Base-by-base conservation (phyloP, 2,113 vertebrate genomes). In the Tragelaphus strepsiceros region DNA sequence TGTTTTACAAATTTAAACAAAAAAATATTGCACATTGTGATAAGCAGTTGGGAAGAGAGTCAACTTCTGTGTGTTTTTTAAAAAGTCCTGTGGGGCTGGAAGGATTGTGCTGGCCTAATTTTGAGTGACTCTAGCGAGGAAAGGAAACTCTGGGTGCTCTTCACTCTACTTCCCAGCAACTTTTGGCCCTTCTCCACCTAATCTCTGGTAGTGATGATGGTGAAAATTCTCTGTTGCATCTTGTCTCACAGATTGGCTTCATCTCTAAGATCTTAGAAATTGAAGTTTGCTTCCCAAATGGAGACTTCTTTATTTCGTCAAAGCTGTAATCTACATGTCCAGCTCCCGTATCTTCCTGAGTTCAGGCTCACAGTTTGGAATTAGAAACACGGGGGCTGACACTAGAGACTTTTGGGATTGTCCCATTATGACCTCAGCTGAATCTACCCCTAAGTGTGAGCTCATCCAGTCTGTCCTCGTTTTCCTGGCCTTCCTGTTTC, bases 41-140 rank as follows among this genome's bases (percentile, higher is more conserved):
- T 93, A 80, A 96, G 51, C 87, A 87, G 71, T 26, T 61, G 78
- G 39, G 71, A 93, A 93, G 61, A 98, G 87, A 59, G 51, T 85
- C 92, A 93, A 7, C 74, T 80, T 88, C 84, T 56, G 8, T 49
- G 14, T 32, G 5, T 6, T 61, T 88, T 88, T 64, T 16, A 21
- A 64, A 9, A 61, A 67, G 32, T 67, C 78, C 19, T 92, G 54
- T 51, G 30, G 59, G 17, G 4, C 83, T 64, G 30, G 53, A 89
- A 32, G 30, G 22, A 88, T 92, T 51, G 84, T 88, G 43, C 49
- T 85, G 54, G 30, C 30, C 19, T 90, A 1, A 61, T 90, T 67
- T 43, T 39, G 8, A n/a, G 5, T 71, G 28, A 51, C 56, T 28
- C 30, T 35, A 35, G 30, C 14, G 30, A 88, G n/a, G 58, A 56